Evolutionary conservation across 2,888 invertebrate species (phyloP).

Genomic region (Acholoe squamosa): DNA sequence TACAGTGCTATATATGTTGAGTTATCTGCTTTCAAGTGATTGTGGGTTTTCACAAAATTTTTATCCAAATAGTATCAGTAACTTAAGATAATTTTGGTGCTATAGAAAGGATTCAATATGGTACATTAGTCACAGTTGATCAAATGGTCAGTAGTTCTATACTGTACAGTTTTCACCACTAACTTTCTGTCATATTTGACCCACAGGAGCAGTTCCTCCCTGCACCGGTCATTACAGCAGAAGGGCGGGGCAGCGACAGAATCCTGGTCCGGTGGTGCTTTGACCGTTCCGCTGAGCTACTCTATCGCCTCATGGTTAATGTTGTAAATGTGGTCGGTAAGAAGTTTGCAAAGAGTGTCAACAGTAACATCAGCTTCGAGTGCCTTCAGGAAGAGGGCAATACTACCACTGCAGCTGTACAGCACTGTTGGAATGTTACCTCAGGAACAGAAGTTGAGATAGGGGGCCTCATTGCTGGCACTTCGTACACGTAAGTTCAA

Average conservation of each 20-base stretch:
- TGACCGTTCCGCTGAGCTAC: slow-evolving; percentile 73
- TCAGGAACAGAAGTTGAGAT: slow-evolving; percentile 76
- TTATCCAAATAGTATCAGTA: no score
- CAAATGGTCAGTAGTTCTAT: no score
- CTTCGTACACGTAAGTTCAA: slow-evolving; percentile 78
- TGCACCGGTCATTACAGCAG: slow-evolving; percentile 79
- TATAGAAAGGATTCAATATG: no score
- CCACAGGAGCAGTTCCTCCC: slow-evolving; percentile 75
- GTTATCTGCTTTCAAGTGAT: no score
- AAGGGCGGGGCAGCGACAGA: slow-evolving; percentile 75
- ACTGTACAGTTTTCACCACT: no score
- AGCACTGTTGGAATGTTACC: slow-evolving; percentile 82
- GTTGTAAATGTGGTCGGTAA: slow-evolving; percentile 81
- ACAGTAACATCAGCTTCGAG: slow-evolving; percentile 82
- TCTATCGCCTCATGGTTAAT: slow-evolving; percentile 77
- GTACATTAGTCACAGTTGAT: no score
- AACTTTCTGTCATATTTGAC: not conserved
- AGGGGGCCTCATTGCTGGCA: slow-evolving; percentile 79
- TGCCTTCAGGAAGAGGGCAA: slow-evolving; percentile 80
- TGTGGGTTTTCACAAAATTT: no score
- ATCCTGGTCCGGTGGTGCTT: slow-evolving; percentile 79
- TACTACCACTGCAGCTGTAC: slow-evolving; percentile 77
- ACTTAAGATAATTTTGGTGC: no score
- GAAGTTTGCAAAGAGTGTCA: slow-evolving; percentile 76
- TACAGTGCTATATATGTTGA: no score